phyloP scores from a whole-genome alignment of 1,140 invertebrate genomes.

The Thaumatotibia leucotreta region DNA sequence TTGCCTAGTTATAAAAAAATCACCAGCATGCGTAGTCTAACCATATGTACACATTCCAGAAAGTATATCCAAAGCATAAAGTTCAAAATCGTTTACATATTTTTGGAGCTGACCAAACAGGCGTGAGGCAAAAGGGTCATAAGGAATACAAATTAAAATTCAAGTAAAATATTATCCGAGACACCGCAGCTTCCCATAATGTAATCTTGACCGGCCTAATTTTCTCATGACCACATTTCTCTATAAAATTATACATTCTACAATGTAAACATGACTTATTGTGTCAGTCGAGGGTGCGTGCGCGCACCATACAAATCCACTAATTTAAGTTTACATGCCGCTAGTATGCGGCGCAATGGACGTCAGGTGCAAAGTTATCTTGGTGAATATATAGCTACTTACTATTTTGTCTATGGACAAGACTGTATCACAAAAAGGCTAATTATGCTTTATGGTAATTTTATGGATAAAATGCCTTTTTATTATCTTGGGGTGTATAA shows the following conservation, averaged over 20 bases:
- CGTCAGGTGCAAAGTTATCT: too few relatives aligned
- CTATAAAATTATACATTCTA: conserved; percentile 70
- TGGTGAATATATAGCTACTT: conserved; percentile 24
- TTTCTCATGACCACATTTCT: conserved; percentile 58
- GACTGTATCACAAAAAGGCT: conserved; percentile 55
- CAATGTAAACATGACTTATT: conserved; percentile 66
- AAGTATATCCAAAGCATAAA: too few relatives aligned
- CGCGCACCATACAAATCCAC: too few relatives aligned
- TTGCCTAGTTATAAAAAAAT: too few relatives aligned
- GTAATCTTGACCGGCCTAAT: conserved; percentile 39
- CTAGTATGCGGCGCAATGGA: too few relatives aligned
- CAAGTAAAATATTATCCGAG: not conserved
- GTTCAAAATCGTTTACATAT: too few relatives aligned
- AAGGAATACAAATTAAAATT: not conserved
- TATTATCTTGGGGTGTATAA: conserved; percentile 53
- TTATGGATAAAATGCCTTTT: conserved; percentile 53
- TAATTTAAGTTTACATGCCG: too few relatives aligned
- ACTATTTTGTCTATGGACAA: conserved; percentile 47
- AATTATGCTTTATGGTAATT: conserved; percentile 71
- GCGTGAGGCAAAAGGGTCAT: not conserved
- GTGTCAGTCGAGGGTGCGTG: conserved; percentile 27
- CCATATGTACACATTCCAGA: too few relatives aligned
- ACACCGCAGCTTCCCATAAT: conserved; percentile 23
- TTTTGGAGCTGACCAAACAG: not conserved
- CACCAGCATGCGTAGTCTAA: too few relatives aligned